Percentiles rank a stretch among this genome's conserved stretches.
These are phyloP conservation scores for Mesocricetus auratus DNA, from an alignment of 2,113 vertebrate species.

Conservation along the genomic window DNA sequence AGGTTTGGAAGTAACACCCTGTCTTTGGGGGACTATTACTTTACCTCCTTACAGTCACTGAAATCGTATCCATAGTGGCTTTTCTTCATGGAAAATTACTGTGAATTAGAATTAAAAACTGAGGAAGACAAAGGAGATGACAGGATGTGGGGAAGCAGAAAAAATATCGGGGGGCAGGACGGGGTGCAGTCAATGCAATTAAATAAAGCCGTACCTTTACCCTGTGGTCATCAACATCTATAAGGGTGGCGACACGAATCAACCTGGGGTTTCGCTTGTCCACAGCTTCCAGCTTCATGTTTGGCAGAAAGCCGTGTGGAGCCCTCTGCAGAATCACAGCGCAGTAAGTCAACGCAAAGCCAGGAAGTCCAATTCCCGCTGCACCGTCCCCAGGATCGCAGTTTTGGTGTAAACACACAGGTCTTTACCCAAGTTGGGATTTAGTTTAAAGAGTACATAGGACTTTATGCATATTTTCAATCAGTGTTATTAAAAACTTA, in stretches of 20 bases:
- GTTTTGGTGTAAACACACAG: neutral
- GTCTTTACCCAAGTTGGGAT: neutral
- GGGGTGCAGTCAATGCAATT: neutral
- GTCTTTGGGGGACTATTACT: neutral
- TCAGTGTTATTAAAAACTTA: neutral
- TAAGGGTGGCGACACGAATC: constrained; percentile 78
- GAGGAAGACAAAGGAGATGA: neutral
- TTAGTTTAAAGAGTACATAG: constrained; percentile 4
- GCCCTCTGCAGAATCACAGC: constrained; percentile 73
- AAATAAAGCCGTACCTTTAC: constrained; percentile 75
- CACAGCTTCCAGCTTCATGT: constrained; percentile 84
- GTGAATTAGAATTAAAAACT: neutral
- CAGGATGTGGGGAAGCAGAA: neutral
- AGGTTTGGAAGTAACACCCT: neutral
- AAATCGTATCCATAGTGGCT: neutral
- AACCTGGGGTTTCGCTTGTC: constrained; percentile 80
- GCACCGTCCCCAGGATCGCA: neutral
- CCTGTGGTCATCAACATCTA: constrained; percentile 82
- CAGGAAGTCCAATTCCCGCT: neutral
- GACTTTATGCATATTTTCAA: neutral
- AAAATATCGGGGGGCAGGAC: neutral
- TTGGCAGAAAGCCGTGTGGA: constrained; percentile 83
- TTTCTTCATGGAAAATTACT: neutral
- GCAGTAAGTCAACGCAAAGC: neutral
- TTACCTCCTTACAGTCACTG: neutral